These are phyloP conservation scores for Xenus cinereus DNA, from an alignment of 2,113 vertebrate species.

Conservation along the genomic window DNA sequence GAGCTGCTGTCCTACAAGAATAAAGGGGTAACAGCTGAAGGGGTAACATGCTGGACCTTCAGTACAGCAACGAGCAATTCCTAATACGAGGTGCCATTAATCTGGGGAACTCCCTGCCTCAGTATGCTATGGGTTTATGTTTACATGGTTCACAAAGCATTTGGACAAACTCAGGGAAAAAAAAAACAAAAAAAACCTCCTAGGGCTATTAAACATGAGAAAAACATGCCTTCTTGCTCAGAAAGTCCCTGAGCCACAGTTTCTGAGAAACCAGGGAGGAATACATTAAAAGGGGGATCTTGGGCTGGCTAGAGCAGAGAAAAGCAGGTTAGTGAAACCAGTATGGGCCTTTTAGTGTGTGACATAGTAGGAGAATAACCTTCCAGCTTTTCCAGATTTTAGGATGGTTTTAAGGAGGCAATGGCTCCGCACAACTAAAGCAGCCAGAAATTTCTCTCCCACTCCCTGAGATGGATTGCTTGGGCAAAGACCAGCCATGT, in stretches of 20 bases:
- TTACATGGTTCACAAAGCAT: neutral
- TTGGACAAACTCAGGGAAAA: neutral
- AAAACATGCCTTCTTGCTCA: neutral
- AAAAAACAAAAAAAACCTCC: neutral
- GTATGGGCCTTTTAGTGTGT: neutral
- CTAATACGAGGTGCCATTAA: neutral
- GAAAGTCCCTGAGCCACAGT: neutral
- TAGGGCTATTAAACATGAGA: neutral
- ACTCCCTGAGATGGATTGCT: neutral
- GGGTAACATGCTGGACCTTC: neutral
- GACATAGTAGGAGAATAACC: neutral
- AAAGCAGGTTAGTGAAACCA: neutral
- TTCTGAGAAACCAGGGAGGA: neutral
- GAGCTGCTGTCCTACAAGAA: neutral
- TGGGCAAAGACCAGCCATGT: neutral
- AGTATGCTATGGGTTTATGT: neutral
- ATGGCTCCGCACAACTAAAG: neutral
- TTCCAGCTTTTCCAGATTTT: neutral
- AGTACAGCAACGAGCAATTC: neutral
- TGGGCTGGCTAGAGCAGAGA: neutral
- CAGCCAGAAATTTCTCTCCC: neutral
- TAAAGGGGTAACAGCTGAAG: neutral
- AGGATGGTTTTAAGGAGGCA: neutral
- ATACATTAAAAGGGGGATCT: neutral
- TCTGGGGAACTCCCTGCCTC: neutral